A percentile compares a stretch with the other conserved stretches of the same genome.
Conservation (phyloP, 2,113 vertebrate genomes). For the Grammomys surdaster region DNA sequence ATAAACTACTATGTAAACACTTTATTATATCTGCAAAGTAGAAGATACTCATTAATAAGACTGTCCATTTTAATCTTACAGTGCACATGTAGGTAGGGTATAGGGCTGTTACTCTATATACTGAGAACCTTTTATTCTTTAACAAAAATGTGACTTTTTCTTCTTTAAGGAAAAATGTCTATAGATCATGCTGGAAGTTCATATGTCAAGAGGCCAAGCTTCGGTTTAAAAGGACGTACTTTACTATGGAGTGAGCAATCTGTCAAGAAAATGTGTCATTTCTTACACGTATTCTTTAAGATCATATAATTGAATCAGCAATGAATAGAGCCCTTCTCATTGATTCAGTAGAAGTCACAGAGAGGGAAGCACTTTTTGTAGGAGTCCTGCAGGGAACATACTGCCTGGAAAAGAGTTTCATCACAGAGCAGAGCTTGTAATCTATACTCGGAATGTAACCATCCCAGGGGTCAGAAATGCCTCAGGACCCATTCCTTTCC, state of each 20-base stretch:
- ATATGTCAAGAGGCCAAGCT: background rate
- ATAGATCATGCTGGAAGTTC: background rate
- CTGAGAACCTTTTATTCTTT: background rate
- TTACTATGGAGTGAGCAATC: background rate
- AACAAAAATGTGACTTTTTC: background rate
- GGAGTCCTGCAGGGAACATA: background rate
- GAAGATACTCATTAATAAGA: background rate
- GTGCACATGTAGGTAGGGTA: background rate
- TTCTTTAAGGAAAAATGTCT: background rate
- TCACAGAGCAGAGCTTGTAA: background rate
- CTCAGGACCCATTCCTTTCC: background rate
- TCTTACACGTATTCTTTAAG: slow-evolving; percentile 2
- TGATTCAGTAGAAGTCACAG: background rate
- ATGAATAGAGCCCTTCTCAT: background rate
- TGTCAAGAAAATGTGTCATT: background rate
- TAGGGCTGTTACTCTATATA: background rate
- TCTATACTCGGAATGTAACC: background rate
- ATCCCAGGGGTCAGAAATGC: background rate
- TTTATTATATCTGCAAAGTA: background rate
- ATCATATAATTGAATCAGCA: background rate
- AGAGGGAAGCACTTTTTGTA: background rate
- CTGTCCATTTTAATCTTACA: background rate
- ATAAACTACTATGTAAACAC: slow-evolving; percentile 8
- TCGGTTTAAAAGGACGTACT: slow-evolving; percentile 13
- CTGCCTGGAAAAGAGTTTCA: background rate